These are phyloP conservation scores for Cryptus armator DNA, from an alignment of 2,888 invertebrate species.

Conservation along the genomic window DNA sequence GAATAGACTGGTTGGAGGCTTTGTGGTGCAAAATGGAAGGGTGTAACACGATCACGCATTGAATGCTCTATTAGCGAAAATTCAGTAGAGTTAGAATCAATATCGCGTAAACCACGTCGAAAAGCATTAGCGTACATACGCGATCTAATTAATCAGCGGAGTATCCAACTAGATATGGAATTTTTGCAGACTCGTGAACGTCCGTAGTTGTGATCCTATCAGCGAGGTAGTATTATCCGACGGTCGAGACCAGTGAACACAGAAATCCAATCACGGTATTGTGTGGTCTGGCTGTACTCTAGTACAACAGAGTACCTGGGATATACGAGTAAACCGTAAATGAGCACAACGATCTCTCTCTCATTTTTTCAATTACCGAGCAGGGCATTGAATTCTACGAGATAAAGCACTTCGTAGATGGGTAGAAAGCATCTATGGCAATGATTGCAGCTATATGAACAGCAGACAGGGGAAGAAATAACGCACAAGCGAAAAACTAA, in stretches of 20 bases:
- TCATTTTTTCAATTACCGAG: not conserved
- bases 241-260: slow-evolving; percentile 6
- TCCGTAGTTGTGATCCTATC: slow-evolving; percentile 24
- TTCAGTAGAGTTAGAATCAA: not conserved
- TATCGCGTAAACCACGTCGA: slow-evolving; percentile 3
- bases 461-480: not conserved
- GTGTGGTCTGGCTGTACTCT: slow-evolving; percentile 14
- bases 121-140: not conserved
- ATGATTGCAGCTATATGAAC: not conserved
- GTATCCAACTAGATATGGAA: slow-evolving; percentile 10
- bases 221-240: slow-evolving; percentile 8
- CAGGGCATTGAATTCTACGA: not conserved
- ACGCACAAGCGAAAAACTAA: not conserved
- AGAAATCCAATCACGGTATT: slow-evolving; percentile 26
- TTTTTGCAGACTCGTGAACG: slow-evolving; percentile 15
- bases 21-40: not conserved
- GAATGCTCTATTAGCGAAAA: not conserved
- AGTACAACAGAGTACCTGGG: not conserved
- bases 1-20: not conserved
- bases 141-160: slow-evolving; percentile 35
- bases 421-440: not conserved
- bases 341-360: not conserved
- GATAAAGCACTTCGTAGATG: slow-evolving; percentile 10
- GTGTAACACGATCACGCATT: slow-evolving; percentile 11
- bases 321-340: not conserved